These are phyloP conservation scores for Drepanosiphum platanoidis DNA, from an alignment of 2,888 invertebrate genomes.

Conservation along the genomic window DNA sequence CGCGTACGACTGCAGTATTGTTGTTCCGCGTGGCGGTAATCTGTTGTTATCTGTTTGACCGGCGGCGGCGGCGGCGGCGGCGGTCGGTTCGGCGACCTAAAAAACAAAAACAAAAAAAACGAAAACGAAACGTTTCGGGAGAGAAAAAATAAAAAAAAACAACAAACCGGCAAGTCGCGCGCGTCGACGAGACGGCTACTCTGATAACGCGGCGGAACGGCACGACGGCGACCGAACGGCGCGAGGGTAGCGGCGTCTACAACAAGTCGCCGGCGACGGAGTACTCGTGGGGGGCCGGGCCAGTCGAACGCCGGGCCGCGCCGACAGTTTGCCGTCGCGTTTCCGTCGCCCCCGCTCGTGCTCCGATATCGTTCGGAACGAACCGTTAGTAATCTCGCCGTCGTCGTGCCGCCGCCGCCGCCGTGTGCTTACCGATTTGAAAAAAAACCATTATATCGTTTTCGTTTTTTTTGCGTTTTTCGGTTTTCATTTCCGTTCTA, in stretches of 20 bases:
- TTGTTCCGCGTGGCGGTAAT: not conserved
- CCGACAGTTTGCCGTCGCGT: constrained; percentile 30
- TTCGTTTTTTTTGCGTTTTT: not conserved
- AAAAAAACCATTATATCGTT: not conserved
- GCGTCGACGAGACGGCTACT: not conserved
- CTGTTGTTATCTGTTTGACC: not conserved
- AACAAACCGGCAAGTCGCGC: constrained; percentile 5
- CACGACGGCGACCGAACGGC: constrained; percentile 40
- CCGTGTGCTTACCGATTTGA: not conserved
- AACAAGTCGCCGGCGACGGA: constrained; percentile 33
- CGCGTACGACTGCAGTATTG: not conserved
- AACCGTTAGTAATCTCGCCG: not conserved
- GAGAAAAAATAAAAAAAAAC: not conserved
- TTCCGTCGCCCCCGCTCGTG: constrained; percentile 2
- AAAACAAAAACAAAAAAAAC: constrained; percentile 1
- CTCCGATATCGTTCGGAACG: not conserved
- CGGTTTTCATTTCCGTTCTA: not conserved
- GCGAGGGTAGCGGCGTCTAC: constrained; percentile 48
- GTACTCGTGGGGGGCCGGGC: constrained; percentile 54
- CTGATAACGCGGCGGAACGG: not conserved
- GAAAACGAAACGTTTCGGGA: too few relatives aligned
- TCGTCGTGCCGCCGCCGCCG: not conserved
- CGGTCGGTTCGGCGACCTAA: not conserved
- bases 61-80: not conserved
- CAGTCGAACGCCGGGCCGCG: constrained; percentile 58